A percentile compares a stretch with the other conserved stretches of the same genome.
These are phyloP conservation scores for Hypotaenidia okinawae DNA, from an alignment of 2,797 vertebrate species.

Conservation along the genomic window DNA sequence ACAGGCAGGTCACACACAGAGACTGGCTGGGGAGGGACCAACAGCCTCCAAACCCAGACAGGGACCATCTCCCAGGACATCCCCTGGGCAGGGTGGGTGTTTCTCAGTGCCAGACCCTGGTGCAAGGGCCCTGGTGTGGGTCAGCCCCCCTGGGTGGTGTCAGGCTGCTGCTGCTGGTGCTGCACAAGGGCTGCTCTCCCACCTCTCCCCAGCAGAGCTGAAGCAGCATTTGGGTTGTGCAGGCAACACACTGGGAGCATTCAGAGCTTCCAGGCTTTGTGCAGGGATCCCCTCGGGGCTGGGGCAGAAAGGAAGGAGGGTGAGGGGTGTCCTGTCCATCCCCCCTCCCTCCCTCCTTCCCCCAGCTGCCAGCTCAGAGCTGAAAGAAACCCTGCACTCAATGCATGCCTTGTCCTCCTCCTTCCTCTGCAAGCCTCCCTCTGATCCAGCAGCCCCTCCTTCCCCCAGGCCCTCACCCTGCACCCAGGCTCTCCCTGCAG, in stretches of 20 bases:
- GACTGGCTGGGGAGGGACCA: neutral
- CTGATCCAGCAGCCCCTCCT: neutral
- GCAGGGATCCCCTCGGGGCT: neutral
- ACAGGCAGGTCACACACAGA: accelerated
- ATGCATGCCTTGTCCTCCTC: neutral
- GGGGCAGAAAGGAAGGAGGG: neutral
- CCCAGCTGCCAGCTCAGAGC: slow-evolving; percentile 11
- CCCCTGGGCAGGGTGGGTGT: accelerated
- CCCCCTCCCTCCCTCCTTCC: neutral
- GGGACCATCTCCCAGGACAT: accelerated
- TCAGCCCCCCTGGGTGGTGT: neutral
- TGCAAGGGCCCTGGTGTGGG: neutral
- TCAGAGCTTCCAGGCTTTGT: slow-evolving; percentile 33
- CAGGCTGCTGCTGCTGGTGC: neutral
- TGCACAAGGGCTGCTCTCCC: neutral
- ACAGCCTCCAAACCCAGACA: accelerated
- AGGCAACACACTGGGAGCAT: slow-evolving; percentile 35
- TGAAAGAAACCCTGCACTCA: neutral
- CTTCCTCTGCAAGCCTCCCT: neutral
- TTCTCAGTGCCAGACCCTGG: accelerated
- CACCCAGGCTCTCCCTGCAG: neutral
- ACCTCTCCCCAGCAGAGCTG: accelerated
- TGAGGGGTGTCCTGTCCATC: neutral
- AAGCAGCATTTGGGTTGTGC: neutral
- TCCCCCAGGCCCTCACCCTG: neutral